Evolutionary conservation across 2,113 vertebrate genomes (phyloP), one percentile per base, ranked within the genome.

Genomic region (Peucedramus taeniatus): DNA sequence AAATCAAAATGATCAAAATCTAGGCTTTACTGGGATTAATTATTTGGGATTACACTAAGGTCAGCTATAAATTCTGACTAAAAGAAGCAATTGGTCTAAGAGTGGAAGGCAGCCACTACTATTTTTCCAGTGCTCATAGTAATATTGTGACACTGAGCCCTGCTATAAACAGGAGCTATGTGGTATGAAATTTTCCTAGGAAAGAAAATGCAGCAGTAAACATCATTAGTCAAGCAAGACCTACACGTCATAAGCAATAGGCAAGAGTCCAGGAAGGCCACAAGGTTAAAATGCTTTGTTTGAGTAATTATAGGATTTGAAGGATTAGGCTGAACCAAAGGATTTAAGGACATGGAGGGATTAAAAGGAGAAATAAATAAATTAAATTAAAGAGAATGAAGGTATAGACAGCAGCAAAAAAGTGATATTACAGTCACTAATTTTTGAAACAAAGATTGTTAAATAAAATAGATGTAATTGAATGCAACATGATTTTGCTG

Each of bases 231-330:
- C 95, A 94, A 94, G 87, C 4, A 3, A 93, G 82, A 95, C 71
- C 75, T 83, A 94, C 84, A 88, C 0, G 71, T 96, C 94, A 96
- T 59, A 86, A 90, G 82, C 66, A 91, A 94, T 70, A 90, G 91
- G 91, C 91, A 92, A 88, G 68, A 94, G 82, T 66, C 91, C 93
- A 96, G 75, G 88, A 93, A 92, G 94, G 94, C 64, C 93, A 97
- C 50, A 96, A 93, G 95, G 95, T 95, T 95, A 96, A 95, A 97
- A 95, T 96, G 87, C 84, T 96, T 97, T 96, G 84, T 97, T 96
- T 95, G 94, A 93, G 79, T 91, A 95, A 96, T 97, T 96, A 96
- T 33, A 90, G 84, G 96, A 97, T 95, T 93, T 91, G 96, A 97
- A 93, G 84, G 93, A 96, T 96, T 97, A 96, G 70, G 71, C 90